A percentile compares a stretch with the other conserved stretches of the same genome.
phyloP scores from a whole-genome alignment of 2,113 vertebrate species.

The Antigone vipio region DNA sequence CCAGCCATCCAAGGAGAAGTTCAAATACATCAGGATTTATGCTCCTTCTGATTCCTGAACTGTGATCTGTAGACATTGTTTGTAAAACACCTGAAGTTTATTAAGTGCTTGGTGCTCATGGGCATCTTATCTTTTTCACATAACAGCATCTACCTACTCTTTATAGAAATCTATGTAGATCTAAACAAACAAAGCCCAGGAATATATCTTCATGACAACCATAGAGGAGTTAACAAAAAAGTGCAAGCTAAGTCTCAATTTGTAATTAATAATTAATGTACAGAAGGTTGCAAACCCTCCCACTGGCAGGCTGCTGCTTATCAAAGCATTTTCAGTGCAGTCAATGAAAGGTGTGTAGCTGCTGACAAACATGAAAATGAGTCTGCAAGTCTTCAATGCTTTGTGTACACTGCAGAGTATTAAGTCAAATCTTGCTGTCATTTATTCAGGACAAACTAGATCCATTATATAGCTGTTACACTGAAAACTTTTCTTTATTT shows the following conservation, averaged over 20 bases:
- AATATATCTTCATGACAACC: not conserved
- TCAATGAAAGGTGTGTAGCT: not conserved
- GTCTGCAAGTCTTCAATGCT: not conserved
- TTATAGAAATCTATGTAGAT: not conserved
- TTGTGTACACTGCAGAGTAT: not conserved
- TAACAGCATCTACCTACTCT: not conserved
- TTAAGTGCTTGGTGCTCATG: not conserved
- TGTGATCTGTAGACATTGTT: not conserved
- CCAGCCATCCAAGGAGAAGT: not conserved
- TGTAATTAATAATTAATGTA: not conserved
- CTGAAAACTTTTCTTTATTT: not conserved
- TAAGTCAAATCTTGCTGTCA: not conserved
- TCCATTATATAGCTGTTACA: not conserved
- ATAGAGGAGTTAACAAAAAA: not conserved
- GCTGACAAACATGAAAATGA: not conserved
- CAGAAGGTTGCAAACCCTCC: not conserved
- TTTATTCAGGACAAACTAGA: not conserved
- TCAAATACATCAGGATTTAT: not conserved
- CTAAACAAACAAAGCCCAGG: not conserved
- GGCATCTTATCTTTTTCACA: not conserved
- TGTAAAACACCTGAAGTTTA: conserved; percentile 5
- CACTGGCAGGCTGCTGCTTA: not conserved
- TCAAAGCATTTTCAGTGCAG: not conserved
- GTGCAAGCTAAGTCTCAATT: not conserved
- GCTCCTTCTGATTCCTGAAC: not conserved